Conservation (phyloP, 2,888 invertebrate genomes). For the Brachylomia viminalis region DNA sequence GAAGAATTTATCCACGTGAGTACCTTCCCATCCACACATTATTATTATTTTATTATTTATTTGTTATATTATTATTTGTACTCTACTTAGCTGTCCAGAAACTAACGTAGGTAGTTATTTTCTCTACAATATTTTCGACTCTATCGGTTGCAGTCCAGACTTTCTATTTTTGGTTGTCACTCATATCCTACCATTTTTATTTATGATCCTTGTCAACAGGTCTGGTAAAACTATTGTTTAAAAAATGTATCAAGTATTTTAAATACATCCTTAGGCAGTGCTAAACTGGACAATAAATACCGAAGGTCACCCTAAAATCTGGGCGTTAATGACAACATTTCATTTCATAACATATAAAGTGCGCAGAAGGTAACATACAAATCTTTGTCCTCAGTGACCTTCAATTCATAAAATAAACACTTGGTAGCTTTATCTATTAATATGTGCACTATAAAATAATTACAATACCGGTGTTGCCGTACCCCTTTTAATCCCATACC, state of each 20-base stretch:
- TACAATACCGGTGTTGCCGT: conserved; percentile 30
- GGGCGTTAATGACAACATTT: neutral
- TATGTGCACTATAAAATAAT: conserved; percentile 49
- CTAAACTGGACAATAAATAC: neutral
- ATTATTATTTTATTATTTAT: too few relatives aligned
- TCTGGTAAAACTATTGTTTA: neutral
- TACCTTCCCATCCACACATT: too few relatives aligned
- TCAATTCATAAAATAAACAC: conserved; percentile 23
- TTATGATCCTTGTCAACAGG: too few relatives aligned
- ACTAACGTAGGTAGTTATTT: neutral
- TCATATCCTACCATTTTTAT: neutral
- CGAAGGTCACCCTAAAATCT: neutral
- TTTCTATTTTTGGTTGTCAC: neutral
- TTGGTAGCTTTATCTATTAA: conserved; percentile 22
- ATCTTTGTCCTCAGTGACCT: conserved; percentile 41
- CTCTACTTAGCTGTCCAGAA: neutral
- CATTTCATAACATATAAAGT: neutral
- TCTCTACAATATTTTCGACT: neutral
- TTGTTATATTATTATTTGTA: neutral
- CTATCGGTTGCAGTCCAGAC: neutral
- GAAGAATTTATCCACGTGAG: too few relatives aligned
- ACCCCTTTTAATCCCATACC: conserved; percentile 42
- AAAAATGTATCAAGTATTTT: neutral
- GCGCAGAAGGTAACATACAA: conserved; percentile 27
- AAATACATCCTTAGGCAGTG: neutral